These are phyloP conservation scores for Gymnoscelis rufifasciata DNA, from an alignment of 2,888 invertebrate genomes.

Conservation along the genomic window DNA sequence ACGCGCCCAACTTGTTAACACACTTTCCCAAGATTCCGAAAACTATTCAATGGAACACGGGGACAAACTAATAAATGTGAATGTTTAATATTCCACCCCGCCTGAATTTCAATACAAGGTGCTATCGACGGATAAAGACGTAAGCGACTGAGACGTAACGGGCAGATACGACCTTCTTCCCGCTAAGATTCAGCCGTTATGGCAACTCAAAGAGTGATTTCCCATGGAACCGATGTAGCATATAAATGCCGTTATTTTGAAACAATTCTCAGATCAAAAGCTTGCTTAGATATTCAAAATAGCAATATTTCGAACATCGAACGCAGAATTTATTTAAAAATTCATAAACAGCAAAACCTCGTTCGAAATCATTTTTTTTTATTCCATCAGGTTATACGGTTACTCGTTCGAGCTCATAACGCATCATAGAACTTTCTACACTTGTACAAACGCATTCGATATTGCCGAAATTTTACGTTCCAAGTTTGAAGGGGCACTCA, in stretches of 20 bases:
- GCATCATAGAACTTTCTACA: slow-evolving; percentile 23
- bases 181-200: slow-evolving; percentile 57
- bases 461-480: slow-evolving; percentile 37
- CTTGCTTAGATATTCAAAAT: slow-evolving; percentile 18
- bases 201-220: slow-evolving; percentile 74
- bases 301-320: slow-evolving; percentile 14
- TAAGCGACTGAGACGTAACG: slow-evolving; percentile 19
- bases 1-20: slow-evolving; percentile 50
- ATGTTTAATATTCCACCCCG: slow-evolving; percentile 72
- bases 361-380: neutral
- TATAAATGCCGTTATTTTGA: slow-evolving; percentile 77
- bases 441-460: slow-evolving; percentile 34
- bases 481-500: slow-evolving; percentile 41
- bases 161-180: slow-evolving; percentile 31
- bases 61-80: slow-evolving; percentile 78
- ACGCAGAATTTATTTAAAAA: no score
- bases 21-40: slow-evolving; percentile 70
- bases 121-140: slow-evolving; percentile 46
- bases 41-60: slow-evolving; percentile 73
- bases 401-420: neutral
- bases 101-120: slow-evolving; percentile 67
- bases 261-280: slow-evolving; percentile 50
- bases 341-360: slow-evolving; percentile 1
- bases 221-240: slow-evolving; percentile 78
- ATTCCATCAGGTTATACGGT: neutral